A percentile compares a stretch with the other conserved stretches of the same genome.
Evolutionary conservation across 2,113 vertebrate genomes (phyloP).

Genomic region (Diphyllodes magnificus): DNA sequence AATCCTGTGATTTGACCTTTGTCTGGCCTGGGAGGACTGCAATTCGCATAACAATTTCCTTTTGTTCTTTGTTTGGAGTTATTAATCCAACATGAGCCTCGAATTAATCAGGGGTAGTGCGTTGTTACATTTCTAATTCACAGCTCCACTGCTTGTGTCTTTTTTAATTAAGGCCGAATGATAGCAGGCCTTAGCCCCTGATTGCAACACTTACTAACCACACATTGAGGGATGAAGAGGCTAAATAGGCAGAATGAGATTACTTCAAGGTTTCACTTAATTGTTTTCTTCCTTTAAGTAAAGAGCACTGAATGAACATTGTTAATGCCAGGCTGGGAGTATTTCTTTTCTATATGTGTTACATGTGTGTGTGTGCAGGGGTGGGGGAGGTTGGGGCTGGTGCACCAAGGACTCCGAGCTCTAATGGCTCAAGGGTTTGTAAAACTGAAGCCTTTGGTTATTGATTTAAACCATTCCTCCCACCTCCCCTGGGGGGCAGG

Average conservation of each 20-base stretch:
- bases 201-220: constrained; percentile 78
- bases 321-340: constrained; percentile 63
- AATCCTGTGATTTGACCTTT: constrained; percentile 88
- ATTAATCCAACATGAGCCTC: constrained; percentile 89
- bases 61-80: constrained; percentile 88
- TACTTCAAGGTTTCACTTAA: constrained; percentile 82
- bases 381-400: not conserved
- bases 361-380: not conserved
- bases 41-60: constrained; percentile 88
- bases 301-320: constrained; percentile 61
- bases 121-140: constrained; percentile 90
- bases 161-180: constrained; percentile 93
- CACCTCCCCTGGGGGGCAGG: constrained; percentile 8
- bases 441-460: constrained; percentile 57
- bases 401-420: not conserved
- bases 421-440: constrained; percentile 40
- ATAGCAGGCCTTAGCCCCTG: constrained; percentile 79
- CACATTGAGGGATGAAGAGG: constrained; percentile 79
- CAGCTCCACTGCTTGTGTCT: constrained; percentile 85
- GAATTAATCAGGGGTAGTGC: constrained; percentile 85
- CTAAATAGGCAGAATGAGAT: constrained; percentile 81
- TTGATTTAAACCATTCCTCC: constrained; percentile 66
- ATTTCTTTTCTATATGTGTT: constrained; percentile 4
- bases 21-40: constrained; percentile 82
- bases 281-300: constrained; percentile 86